A percentile compares a stretch with the other conserved stretches of the same genome.
Conservation (phyloP, 37 sponge, comb jelly and placozoan genomes). For the Aplysina aerophoba region DNA sequence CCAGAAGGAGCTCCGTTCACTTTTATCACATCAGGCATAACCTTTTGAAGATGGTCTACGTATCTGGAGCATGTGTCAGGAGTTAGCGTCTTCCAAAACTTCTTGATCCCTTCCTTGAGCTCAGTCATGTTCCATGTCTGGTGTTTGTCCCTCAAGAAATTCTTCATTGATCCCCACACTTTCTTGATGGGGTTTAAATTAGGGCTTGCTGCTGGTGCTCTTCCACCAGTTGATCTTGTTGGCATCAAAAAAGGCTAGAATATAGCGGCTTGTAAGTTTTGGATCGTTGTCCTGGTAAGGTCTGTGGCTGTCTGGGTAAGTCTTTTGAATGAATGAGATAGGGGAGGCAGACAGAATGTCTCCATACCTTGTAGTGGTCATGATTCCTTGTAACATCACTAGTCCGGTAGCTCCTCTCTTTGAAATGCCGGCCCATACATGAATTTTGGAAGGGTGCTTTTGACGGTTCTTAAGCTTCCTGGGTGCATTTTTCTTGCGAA, state of each 20-base stretch:
- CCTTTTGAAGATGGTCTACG: no score
- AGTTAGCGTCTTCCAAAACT: no score
- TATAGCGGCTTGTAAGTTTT: neutral
- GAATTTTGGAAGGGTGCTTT: conserved; percentile 39
- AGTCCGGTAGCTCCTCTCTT: conserved; percentile 42
- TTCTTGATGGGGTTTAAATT: no score
- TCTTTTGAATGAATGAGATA: neutral
- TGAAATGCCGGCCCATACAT: conserved; percentile 57
- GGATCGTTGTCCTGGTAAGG: neutral
- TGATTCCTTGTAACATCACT: conserved; percentile 51
- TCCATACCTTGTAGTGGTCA: conserved; percentile 29
- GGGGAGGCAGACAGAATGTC: conserved; percentile 32
- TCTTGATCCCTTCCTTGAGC: no score
- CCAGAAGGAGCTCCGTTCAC: no score
- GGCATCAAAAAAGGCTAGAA: neutral
- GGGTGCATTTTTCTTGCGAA: conserved; percentile 8
- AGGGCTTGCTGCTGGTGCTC: no score
- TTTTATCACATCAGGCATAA: no score
- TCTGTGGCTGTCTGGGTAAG: neutral
- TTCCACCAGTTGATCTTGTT: neutral
- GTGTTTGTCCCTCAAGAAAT: neutral
- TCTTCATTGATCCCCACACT: neutral
- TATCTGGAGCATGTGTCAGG: no score
- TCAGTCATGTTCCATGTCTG: no score
- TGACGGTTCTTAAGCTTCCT: conserved; percentile 27